Percentiles rank a stretch among this genome's conserved stretches.
Evolutionary conservation across 2,888 invertebrate genomes (phyloP).

Genomic region (Parnassius orleans): DNA sequence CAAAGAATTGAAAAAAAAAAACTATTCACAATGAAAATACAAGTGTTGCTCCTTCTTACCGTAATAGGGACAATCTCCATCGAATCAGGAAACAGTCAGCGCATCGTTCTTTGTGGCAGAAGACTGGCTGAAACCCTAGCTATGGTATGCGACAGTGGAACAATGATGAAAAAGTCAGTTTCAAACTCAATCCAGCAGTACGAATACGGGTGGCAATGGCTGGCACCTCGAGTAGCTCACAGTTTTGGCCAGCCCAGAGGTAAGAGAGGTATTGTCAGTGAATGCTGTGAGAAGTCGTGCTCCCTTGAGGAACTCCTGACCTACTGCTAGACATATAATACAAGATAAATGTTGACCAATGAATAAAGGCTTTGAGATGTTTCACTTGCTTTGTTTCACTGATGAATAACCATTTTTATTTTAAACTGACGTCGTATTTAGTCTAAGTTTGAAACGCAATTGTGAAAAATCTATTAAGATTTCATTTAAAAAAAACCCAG

Average conservation of each 20-base stretch:
- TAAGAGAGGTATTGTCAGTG: slow-evolving; percentile 36
- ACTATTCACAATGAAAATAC: slow-evolving; percentile 4
- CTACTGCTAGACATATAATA: slow-evolving; percentile 33
- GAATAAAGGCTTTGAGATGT: no score
- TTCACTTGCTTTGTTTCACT: neutral
- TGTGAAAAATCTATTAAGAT: no score
- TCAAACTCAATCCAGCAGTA: slow-evolving; percentile 15
- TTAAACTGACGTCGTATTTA: no score
- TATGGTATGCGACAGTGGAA: slow-evolving; percentile 31
- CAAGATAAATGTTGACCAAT: no score
- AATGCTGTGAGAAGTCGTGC: slow-evolving; percentile 39
- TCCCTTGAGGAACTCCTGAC: slow-evolving; percentile 34
- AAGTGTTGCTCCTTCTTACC: slow-evolving; percentile 4
- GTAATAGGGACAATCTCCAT: neutral
- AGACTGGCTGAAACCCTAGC: slow-evolving; percentile 35
- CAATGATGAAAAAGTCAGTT: slow-evolving; percentile 7
- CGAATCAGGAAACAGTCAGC: neutral
- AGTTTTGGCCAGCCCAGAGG: slow-evolving; percentile 24
- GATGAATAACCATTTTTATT: neutral
- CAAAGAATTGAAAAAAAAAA: no score
- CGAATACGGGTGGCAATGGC: slow-evolving; percentile 29
- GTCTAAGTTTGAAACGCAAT: no score
- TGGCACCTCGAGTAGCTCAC: slow-evolving; percentile 27
- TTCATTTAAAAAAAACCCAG: no score
- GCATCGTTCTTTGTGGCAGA: slow-evolving; percentile 37